phyloP scores from a whole-genome alignment of 2,888 invertebrate genomes.

The Synergus laeviventris region DNA sequence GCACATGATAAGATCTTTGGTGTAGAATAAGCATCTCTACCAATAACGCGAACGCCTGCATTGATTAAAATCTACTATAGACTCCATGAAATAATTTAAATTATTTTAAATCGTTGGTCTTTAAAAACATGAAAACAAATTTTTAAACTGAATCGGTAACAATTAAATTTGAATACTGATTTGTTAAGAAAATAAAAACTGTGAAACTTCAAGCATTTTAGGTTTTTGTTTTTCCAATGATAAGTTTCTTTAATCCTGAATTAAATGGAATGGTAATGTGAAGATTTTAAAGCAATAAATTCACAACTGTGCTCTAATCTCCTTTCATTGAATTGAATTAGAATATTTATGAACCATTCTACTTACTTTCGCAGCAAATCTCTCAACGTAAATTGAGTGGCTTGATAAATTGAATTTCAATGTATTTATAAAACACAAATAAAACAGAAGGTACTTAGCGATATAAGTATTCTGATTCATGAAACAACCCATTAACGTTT shows the following conservation, averaged over 20 bases:
- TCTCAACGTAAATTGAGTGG: not conserved
- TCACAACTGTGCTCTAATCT: not conserved
- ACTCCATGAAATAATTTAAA: not conserved
- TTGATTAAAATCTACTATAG: not conserved
- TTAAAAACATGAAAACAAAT: too few species aligned
- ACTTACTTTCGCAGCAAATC: not conserved
- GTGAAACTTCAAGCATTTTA: not conserved
- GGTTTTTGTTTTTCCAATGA: not conserved
- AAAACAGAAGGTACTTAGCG: not conserved
- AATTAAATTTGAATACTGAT: too few species aligned
- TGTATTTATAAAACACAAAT: too few species aligned
- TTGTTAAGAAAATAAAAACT: too few species aligned
- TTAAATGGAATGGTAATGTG: not conserved
- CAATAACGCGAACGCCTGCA: not conserved
- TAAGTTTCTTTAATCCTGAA: not conserved
- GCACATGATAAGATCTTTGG: conserved; percentile 12
- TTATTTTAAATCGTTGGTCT: not conserved
- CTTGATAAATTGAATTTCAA: too few species aligned
- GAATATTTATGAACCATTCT: not conserved
- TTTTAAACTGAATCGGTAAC: too few species aligned
- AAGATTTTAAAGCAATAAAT: conserved; percentile 7
- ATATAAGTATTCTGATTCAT: not conserved
- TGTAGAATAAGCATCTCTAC: not conserved
- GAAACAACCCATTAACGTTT: not conserved
- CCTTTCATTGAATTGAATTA: not conserved